Evolutionary conservation across 2,888 invertebrate genomes (phyloP).

Genomic region (Hirtodrosophila histrioides): DNA sequence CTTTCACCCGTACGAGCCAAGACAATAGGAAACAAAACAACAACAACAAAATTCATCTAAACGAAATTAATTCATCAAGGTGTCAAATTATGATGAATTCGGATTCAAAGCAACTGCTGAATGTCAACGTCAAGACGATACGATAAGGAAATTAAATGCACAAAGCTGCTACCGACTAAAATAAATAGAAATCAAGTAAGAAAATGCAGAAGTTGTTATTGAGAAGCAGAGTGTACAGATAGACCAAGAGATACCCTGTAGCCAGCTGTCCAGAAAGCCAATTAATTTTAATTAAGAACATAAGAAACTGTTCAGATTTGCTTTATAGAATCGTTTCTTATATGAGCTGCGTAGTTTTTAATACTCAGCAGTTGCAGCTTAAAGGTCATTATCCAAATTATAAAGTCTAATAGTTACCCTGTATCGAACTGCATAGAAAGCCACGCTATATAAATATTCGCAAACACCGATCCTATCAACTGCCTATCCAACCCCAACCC

Average conservation of each 20-base stretch:
- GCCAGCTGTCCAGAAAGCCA: neutral
- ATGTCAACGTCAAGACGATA: conserved; percentile 22
- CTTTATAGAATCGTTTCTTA: too few species aligned
- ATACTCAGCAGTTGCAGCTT: too few species aligned
- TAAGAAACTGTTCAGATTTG: too few species aligned
- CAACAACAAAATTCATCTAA: conserved; percentile 30
- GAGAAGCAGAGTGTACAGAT: neutral
- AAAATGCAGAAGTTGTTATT: neutral
- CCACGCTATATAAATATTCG: too few species aligned
- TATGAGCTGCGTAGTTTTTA: too few species aligned
- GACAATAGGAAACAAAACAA: too few species aligned
- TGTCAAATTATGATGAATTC: conserved; percentile 60
- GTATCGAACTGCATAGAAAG: too few species aligned
- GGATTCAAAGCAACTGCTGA: conserved; percentile 22
- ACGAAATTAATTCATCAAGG: conserved; percentile 57
- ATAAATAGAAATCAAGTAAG: conserved; percentile 10
- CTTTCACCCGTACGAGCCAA: conserved; percentile 53
- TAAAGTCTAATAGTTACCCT: too few species aligned
- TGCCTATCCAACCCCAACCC: too few species aligned
- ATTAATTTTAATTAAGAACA: too few species aligned
- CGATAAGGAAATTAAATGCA: conserved; percentile 22
- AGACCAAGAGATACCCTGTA: conserved; percentile 16
- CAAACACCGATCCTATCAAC: too few species aligned
- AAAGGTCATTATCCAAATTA: too few species aligned
- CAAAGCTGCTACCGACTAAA: conserved; percentile 22